Percentiles rank a stretch among this genome's conserved stretches.
Evolutionary conservation across 1,140 invertebrate genomes (phyloP).

Genomic region (Cotesia chilonis): DNA sequence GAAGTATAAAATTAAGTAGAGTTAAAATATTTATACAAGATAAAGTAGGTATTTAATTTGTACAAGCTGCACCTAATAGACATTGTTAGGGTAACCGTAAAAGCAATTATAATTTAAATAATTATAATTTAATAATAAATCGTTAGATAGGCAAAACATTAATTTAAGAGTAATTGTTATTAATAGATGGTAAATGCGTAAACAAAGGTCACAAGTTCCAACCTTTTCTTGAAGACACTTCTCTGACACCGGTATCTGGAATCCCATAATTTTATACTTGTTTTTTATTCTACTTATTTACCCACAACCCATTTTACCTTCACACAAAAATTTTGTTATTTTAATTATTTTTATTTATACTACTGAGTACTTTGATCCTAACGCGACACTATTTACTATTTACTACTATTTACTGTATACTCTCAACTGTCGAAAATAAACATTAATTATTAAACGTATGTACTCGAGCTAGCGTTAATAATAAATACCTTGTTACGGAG

Average conservation of each 20-base stretch:
- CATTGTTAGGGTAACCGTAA: slow-evolving; percentile 55
- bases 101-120: slow-evolving; percentile 26
- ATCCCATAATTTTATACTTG: slow-evolving; percentile 60
- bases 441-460: no score
- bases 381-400: no score
- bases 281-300: slow-evolving; percentile 47
- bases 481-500: slow-evolving; percentile 61
- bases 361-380: slow-evolving; percentile 1
- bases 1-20: background rate
- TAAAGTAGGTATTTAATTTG: slow-evolving; percentile 25
- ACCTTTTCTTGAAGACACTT: slow-evolving; percentile 65
- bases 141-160: slow-evolving; percentile 60
- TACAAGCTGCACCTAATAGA: slow-evolving; percentile 52
- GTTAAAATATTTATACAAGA: slow-evolving; percentile 29
- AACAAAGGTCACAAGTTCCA: slow-evolving; percentile 61
- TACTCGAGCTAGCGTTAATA: background rate
- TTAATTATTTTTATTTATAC: background rate
- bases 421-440: no score
- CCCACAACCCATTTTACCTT: slow-evolving; percentile 23
- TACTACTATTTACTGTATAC: no score
- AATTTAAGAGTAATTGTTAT: slow-evolving; percentile 27
- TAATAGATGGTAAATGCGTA: slow-evolving; percentile 58
- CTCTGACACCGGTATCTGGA: slow-evolving; percentile 66
- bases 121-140: slow-evolving; percentile 34
- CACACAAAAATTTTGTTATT: background rate